These are phyloP conservation scores for Adelognathus sp. DNA, from an alignment of 2,888 invertebrate genomes.

Conservation along the genomic window DNA sequence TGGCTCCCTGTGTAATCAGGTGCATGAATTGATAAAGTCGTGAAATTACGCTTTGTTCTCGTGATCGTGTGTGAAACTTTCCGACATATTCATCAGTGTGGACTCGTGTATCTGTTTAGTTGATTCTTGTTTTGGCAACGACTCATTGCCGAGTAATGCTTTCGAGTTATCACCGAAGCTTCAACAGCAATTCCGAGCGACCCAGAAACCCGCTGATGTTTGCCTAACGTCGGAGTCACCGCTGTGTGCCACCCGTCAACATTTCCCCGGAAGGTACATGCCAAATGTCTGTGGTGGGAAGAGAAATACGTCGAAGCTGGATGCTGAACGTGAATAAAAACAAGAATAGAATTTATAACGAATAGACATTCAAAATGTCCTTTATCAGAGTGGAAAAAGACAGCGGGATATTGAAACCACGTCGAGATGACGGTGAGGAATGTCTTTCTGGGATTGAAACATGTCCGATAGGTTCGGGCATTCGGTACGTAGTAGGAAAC, in stretches of 20 bases:
- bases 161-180: neutral
- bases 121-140: too few species aligned
- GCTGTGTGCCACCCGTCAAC: neutral
- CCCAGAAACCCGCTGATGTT: neutral
- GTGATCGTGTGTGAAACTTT: too few species aligned
- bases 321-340: neutral
- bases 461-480: neutral
- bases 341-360: too few species aligned
- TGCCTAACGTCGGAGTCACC: neutral
- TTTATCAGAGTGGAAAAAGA: neutral
- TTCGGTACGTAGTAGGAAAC: neutral
- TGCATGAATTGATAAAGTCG: too few species aligned
- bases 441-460: neutral
- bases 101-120: too few species aligned
- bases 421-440: neutral
- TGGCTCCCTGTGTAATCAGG: too few species aligned
- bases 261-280: neutral
- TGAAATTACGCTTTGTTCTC: too few species aligned
- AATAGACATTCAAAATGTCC: neutral
- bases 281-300: neutral
- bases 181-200: neutral
- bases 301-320: neutral
- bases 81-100: too few species aligned
- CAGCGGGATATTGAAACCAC: neutral
- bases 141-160: too few species aligned